phyloP scores from a whole-genome alignment of 2,888 invertebrate species.

The Cerceris ruficornis region DNA sequence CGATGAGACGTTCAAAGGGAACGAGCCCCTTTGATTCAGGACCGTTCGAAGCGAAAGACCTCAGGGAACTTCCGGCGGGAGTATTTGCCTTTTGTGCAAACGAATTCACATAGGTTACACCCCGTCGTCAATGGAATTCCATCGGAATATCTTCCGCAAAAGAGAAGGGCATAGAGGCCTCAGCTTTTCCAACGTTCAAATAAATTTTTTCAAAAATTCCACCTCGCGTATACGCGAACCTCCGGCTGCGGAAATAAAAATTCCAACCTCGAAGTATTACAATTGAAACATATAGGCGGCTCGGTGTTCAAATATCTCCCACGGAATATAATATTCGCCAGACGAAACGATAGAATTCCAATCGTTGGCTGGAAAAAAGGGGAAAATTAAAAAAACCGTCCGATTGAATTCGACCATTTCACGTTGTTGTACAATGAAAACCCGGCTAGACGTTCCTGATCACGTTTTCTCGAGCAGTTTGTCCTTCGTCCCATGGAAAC shows the following conservation, averaged over 20 bases:
- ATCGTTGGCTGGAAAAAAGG: background rate
- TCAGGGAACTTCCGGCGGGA: conserved; percentile 34
- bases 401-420: too few relatives aligned
- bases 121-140: conserved; percentile 15
- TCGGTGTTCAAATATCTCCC: too few relatives aligned
- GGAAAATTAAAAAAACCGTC: background rate
- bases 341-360: background rate
- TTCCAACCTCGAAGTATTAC: too few relatives aligned
- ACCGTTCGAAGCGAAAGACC: conserved; percentile 36
- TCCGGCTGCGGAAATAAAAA: too few relatives aligned
- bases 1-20: conserved; percentile 11
- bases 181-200: too few relatives aligned
- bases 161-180: too few relatives aligned
- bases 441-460: conserved; percentile 18
- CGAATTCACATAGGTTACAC: conserved; percentile 33
- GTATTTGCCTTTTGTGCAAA: conserved; percentile 34
- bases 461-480: conserved; percentile 12
- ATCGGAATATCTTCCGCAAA: background rate
- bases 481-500: conserved; percentile 21
- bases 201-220: too few relatives aligned
- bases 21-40: conserved; percentile 2
- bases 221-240: too few relatives aligned
- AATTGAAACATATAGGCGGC: too few relatives aligned
- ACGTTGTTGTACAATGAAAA: conserved; percentile 1
- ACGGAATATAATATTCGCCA: too few relatives aligned